Conservation (phyloP, 2,888 invertebrate genomes). For the Drosophila cognata region DNA sequence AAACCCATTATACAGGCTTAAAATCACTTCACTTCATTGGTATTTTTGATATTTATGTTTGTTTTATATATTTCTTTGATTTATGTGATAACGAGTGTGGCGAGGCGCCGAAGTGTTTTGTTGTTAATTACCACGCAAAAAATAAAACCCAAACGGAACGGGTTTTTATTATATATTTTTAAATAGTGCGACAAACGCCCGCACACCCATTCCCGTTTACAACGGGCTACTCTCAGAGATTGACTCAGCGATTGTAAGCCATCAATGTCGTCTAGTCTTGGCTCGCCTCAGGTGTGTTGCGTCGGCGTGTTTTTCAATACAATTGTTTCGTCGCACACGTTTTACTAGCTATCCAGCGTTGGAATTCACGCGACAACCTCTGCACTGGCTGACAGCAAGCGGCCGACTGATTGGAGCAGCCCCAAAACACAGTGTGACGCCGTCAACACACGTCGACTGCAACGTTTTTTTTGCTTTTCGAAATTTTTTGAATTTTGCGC, state of each 20-base stretch:
- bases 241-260: constrained; percentile 48
- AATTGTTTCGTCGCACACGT: constrained; percentile 55
- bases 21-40: constrained; percentile 48
- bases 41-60: constrained; percentile 19
- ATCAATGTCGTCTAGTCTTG: constrained; percentile 42
- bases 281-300: constrained; percentile 24
- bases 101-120: constrained; percentile 32
- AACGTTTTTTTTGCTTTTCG: constrained; percentile 7
- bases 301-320: constrained; percentile 41
- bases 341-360: constrained; percentile 43
- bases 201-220: constrained; percentile 37
- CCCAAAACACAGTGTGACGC: constrained; percentile 15
- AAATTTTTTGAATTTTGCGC: constrained; percentile 37
- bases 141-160: constrained; percentile 34
- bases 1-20: constrained; percentile 18
- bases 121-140: constrained; percentile 52
- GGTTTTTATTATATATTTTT: constrained; percentile 41
- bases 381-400: constrained; percentile 56
- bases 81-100: constrained; percentile 56
- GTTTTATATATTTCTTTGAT: constrained; percentile 37
- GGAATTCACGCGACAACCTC: constrained; percentile 65
- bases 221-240: constrained; percentile 15
- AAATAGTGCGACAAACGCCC: constrained; percentile 45
- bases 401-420: constrained; percentile 65
- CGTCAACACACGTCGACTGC: constrained; percentile 16